Conservation (phyloP, 2,797 vertebrate genomes). For the Fistularia commersonii region DNA sequence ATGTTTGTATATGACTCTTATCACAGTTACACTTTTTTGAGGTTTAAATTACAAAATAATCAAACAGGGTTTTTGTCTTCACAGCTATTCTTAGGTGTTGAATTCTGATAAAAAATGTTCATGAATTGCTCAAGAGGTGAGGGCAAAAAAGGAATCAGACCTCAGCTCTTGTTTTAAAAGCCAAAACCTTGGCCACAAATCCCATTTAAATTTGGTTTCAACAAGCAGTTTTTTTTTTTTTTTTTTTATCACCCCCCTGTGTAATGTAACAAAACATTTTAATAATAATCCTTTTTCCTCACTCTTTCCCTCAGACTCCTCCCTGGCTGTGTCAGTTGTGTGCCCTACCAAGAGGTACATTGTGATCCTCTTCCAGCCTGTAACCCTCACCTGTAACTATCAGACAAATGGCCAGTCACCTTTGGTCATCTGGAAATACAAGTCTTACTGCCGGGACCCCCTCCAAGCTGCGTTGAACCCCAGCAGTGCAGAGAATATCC, state of each 20-base stretch:
- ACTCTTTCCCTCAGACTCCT: slow-evolving; percentile 57
- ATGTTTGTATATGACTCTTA: no score
- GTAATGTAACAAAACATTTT: neutral
- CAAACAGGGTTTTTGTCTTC: no score
- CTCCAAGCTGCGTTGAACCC: slow-evolving; percentile 83
- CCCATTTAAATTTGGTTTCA: neutral
- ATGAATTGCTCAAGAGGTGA: no score
- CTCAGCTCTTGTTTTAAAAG: no score
- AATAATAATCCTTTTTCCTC: neutral
- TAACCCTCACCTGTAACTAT: slow-evolving; percentile 80
- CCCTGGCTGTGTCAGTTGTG: slow-evolving; percentile 71
- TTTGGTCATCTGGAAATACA: slow-evolving; percentile 84
- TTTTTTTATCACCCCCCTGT: no score
- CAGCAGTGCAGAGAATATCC: slow-evolving; percentile 70
- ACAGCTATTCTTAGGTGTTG: no score
- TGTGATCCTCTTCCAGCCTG: slow-evolving; percentile 87
- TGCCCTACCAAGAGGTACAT: slow-evolving; percentile 77
- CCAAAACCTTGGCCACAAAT: no score
- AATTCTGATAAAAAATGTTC: no score
- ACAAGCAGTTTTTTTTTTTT: neutral
- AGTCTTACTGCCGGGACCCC: slow-evolving; percentile 85
- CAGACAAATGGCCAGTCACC: slow-evolving; percentile 60
- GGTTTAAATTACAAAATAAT: no score
- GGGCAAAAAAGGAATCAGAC: no score
- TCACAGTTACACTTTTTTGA: no score